Base-by-base conservation (phyloP, 92 coral and sea anemone genomes). In the Nematostella vectensis region DNA sequence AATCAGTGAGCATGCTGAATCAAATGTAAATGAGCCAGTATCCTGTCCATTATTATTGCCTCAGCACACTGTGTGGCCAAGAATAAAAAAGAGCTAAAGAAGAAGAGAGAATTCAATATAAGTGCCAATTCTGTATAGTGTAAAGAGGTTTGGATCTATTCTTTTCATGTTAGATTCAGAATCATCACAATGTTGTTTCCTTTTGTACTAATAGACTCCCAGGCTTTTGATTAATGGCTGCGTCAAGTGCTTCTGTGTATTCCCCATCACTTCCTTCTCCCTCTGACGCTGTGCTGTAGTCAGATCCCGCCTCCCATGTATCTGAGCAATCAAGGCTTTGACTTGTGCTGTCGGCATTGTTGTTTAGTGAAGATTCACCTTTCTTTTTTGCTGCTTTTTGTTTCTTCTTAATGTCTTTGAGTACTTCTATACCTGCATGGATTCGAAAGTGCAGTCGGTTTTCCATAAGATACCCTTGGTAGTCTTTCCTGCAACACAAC, bases 401-500 rank as follows among this genome's bases (percentile, higher is more conserved):
- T 31, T 70, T 70, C 28, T 70, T 84, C 17, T 68, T 69, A 4
- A 59, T 72, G 47, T 59, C 71, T 52, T 75, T 86, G 67, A 89
- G 71, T 38, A 84, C 88, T 51, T 82, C 78, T 13, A 77, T 68
- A 3, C 89, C 97, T 21, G 95, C 87, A 59, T 89, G 97, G 42
- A 89, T 78, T 39, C 89, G 65, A 50, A 89, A 89, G 57, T 79
- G 87, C 42, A 89, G 83, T 31, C 97, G 80, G 70, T 84, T 89
- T 69, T 85, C 94, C 27, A 89, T 70, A 51, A 81, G 71, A 48
- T 85, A 83, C 20, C 94, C 79, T 25, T 89, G 89, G 58, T 85
- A 85, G 11, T 89, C 82, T 50, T 88, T 79, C 60, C 96, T 88
- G 70, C 50, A n/a, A n/a, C n/a, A n/a, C n/a, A n/a, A n/a, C n/a